Conservation (phyloP, 1,140 invertebrate species). For the Hylyphantes graminicola region DNA sequence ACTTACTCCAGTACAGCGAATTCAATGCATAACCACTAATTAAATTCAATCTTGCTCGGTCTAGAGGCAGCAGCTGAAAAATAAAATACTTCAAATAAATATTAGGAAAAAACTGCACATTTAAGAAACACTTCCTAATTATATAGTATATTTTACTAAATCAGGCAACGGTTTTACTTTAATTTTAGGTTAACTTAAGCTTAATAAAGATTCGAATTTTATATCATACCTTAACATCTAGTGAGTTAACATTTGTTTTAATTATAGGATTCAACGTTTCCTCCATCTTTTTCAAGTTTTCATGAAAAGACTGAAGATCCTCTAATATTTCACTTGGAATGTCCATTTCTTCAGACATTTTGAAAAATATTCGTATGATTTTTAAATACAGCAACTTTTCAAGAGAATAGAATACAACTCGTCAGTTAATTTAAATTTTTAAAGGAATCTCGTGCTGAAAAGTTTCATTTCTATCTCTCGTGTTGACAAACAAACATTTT, state of each 20-base stretch:
- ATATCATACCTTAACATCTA: constrained; percentile 21
- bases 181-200: too few species aligned
- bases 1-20: constrained; percentile 61
- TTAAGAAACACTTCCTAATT: neutral
- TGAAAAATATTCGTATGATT: too few species aligned
- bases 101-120: neutral
- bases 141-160: neutral
- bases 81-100: neutral
- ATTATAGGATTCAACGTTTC: constrained; percentile 15
- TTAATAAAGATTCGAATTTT: neutral
- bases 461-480: too few species aligned
- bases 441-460: too few species aligned
- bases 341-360: neutral
- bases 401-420: too few species aligned
- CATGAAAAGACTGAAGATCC: constrained; percentile 40
- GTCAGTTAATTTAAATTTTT: too few species aligned
- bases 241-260: constrained; percentile 31
- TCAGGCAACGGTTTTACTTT: too few species aligned
- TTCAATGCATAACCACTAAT: constrained; percentile 54
- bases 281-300: constrained; percentile 21
- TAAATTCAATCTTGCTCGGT: constrained; percentile 56
- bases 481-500: too few species aligned
- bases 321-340: constrained; percentile 46
- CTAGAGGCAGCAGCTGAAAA: constrained; percentile 50
- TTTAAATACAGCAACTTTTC: too few species aligned